Evolutionary conservation across 2,797 vertebrate species (phyloP).

Genomic region (Dallia pectoralis): DNA sequence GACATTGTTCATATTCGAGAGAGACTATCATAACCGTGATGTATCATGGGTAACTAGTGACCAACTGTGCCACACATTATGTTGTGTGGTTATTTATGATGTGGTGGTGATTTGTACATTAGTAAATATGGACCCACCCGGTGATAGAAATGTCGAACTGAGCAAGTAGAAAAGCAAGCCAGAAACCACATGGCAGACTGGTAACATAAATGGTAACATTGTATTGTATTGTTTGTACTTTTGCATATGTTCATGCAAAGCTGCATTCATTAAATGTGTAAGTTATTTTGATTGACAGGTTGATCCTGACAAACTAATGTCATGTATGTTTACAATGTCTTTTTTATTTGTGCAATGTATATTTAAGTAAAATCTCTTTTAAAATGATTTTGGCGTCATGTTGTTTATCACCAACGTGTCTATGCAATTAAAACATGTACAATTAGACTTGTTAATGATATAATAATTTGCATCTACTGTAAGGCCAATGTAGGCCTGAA

Average conservation of each 20-base stretch:
- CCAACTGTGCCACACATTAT: too few relatives aligned
- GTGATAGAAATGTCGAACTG: conserved; percentile 21
- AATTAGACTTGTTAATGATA: not conserved
- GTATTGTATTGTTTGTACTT: conserved; percentile 64
- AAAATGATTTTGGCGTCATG: conserved; percentile 43
- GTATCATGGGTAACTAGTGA: too few relatives aligned
- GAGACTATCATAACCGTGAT: too few relatives aligned
- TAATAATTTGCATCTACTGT: not conserved
- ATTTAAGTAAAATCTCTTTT: conserved; percentile 81
- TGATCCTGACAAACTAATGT: conserved; percentile 71
- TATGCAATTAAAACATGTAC: not conserved
- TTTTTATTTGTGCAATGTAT: conserved; percentile 74
- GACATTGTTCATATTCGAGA: conserved; percentile 27
- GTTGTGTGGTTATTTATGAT: too few relatives aligned
- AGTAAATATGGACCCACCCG: too few relatives aligned
- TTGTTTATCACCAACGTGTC: not conserved
- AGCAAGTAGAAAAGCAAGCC: conserved; percentile 29
- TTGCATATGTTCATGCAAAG: conserved; percentile 64
- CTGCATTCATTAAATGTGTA: conserved; percentile 73
- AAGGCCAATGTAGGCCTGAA: not conserved
- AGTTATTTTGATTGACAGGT: conserved; percentile 78
- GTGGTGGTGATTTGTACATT: too few relatives aligned
- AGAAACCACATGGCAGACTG: conserved; percentile 28
- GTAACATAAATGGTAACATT: conserved; percentile 61
- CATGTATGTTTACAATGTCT: conserved; percentile 77